Percentiles rank a stretch among this genome's conserved stretches.
phyloP scores from a whole-genome alignment of 1,140 invertebrate species.

The Euschistus heros region DNA sequence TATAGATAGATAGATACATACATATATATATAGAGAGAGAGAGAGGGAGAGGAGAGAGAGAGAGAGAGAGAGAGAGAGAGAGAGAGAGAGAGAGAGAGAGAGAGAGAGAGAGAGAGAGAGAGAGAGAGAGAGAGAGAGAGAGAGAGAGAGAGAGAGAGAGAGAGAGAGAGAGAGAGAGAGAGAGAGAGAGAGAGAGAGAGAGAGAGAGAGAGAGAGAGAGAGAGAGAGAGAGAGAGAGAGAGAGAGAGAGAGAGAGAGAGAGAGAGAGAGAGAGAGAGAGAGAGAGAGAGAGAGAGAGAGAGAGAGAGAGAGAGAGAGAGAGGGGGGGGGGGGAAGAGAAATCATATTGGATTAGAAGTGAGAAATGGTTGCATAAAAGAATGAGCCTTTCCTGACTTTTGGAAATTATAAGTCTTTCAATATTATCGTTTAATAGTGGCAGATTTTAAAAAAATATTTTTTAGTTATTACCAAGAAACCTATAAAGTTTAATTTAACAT shows the following conservation, averaged over 20 bases:
- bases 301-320: background rate
- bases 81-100: background rate
- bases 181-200: background rate
- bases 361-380: no score
- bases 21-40: no score
- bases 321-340: background rate
- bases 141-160: background rate
- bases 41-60: background rate
- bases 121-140: background rate
- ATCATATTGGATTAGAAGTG: background rate
- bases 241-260: constrained; percentile 10
- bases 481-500: no score
- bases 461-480: no score
- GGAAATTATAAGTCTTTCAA: no score
- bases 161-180: background rate
- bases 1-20: no score
- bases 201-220: constrained; percentile 8
- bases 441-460: no score
- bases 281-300: background rate
- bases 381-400: no score
- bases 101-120: background rate
- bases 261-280: constrained; percentile 2
- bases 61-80: background rate
- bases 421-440: no score
- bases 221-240: constrained; percentile 1